A percentile compares a stretch with the other conserved stretches of the same genome.
phyloP scores from a whole-genome alignment of 2,888 invertebrate genomes.

The Lasioglossum figueresi region DNA sequence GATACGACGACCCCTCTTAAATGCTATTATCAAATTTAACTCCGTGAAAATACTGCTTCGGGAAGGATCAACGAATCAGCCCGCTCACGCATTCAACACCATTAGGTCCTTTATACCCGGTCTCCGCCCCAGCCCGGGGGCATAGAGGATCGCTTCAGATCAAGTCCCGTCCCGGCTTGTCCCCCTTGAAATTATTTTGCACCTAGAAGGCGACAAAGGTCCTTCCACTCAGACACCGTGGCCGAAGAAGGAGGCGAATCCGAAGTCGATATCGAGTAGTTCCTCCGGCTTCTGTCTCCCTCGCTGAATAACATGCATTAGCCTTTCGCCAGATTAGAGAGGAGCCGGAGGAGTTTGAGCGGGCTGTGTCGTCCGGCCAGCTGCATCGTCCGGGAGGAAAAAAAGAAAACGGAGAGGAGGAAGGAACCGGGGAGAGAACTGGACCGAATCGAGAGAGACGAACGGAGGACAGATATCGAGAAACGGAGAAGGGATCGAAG shows the following conservation, averaged over 20 bases:
- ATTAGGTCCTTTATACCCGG: constrained; percentile 36
- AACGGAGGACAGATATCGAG: constrained; percentile 18
- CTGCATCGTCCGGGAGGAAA: constrained; percentile 11
- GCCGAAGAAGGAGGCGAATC: constrained; percentile 36
- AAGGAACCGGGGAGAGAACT: background rate
- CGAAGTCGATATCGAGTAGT: constrained; percentile 69
- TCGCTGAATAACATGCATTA: constrained; percentile 75
- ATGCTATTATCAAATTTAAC: constrained; percentile 11
- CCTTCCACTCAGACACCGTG: background rate
- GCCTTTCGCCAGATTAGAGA: constrained; percentile 69
- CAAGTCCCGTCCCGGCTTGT: background rate
- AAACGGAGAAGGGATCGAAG: constrained; percentile 41
- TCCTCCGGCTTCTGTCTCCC: constrained; percentile 43
- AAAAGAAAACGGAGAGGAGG: background rate
- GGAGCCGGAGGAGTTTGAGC: constrained; percentile 50
- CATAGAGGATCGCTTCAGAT: constrained; percentile 39
- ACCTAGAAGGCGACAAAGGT: constrained; percentile 36
- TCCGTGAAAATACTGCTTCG: background rate
- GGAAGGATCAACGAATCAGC: constrained; percentile 29
- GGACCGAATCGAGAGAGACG: background rate
- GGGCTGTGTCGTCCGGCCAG: constrained; percentile 31
- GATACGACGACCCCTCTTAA: background rate
- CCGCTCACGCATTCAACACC: constrained; percentile 34
- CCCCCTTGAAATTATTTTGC: constrained; percentile 46
- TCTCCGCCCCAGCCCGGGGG: background rate